Base-by-base conservation (phyloP, 1,140 invertebrate genomes). In the Limonius californicus region DNA sequence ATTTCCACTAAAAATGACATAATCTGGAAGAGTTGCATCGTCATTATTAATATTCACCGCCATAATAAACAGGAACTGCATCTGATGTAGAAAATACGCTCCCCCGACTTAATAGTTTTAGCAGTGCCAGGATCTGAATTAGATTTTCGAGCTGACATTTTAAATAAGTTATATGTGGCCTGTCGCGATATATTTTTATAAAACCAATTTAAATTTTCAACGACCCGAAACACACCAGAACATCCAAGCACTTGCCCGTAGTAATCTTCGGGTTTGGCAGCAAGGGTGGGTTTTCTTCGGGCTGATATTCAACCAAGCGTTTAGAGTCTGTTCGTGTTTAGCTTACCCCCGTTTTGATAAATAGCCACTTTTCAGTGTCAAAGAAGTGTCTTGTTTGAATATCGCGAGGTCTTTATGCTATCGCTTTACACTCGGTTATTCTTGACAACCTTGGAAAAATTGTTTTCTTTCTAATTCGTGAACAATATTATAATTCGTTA, bases 181-280 rank as follows among this genome's bases (percentile, higher is more conserved):
- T 73, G 70, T 72, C 71, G 68, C 60, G 70, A 66, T 73, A 72
- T 72, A 74, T 74, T 74, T 74, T 74, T 74, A 74, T 74, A 71
- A 73, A 72, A 66, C 69, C 70, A 64, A 72, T 71, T 72, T 70
- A 63, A 68, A 67, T 70, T 72, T 68, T 65, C 68, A 63, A 62
- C 62, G 70, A 62, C 63, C 54, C 64, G 43, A 62, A 68, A 64
- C 64, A 50, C 45, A 50, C 45, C 15, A 50, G 20, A 7, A 19
- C 8, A 18, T 19, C 45, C 45, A 18, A 50, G 45, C 45, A 21
- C 19, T 50, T 50, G 45, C 45, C 45, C 16, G 16, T 50, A 19
- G 20, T 19, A 50, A 50, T 19, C 14, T 50, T 50, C 15, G 2
- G 9, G 16, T 50, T 50, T 50, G 2, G 9, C 45, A 18, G 19